Base-by-base conservation (phyloP, 1,140 invertebrate species). In the Temnothorax nylanderi region DNA sequence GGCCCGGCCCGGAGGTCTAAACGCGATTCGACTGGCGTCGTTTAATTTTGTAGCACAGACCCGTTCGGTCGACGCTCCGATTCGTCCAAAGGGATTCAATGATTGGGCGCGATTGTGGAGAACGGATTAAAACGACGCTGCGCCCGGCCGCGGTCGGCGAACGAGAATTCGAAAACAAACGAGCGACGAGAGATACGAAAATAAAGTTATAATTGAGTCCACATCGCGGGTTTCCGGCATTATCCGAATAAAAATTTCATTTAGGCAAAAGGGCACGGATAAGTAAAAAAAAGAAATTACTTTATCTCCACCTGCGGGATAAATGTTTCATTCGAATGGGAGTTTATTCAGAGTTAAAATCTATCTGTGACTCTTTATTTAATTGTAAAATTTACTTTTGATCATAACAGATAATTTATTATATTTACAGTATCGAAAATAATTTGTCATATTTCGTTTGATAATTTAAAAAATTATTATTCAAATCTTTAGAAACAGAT, bases 81-180 rank as follows among this genome's bases (percentile, higher is more conserved):
- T 84, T 75, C 69, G 80, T 75, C 80, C 80, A 49, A 75, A 84
- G 80, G 80, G 80, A 84, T 84, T 84, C 80, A 56, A 75, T 84
- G 80, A 84, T 84, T 84, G 80, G 69, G 69, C 69, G 80, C 69
- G 69, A 84, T 84, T 84, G 80, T 62, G 80, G 80, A 84, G 80
- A 84, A 84, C 80, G 80, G 44, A 84, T 84, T 84, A 84, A 84
- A 84, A 84, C 80, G 80, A 84, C 69, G 41, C n/a, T 16, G 37
- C 6, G 37, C 6, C 18, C 54, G 10, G 5, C 21, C 65, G 65
- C 37, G 78, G 21, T 26, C 80, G 51, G 7, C 37, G 65, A 32
- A 34, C 47, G 41, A 49, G 51, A 71, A 34, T 56, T 81, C 65
- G 37, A 84, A 75, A 47, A 84, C 37, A 74, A 58, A 47, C 80